Evolutionary conservation across 2,113 vertebrate species (phyloP).

Genomic region (Nycticebus coucang): DNA sequence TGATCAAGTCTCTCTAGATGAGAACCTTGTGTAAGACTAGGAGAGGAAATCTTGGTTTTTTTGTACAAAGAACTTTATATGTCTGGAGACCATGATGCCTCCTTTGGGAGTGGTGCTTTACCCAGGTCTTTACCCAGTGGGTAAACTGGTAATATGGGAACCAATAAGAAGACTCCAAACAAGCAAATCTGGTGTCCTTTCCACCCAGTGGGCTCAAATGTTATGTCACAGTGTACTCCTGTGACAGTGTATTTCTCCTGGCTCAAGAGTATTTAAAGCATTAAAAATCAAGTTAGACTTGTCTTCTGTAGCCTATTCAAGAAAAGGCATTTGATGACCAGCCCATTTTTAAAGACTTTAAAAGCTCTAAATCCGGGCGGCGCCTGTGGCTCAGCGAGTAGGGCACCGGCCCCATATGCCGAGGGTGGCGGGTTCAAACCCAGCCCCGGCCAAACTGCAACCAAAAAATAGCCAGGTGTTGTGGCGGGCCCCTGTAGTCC

Average conservation of each 20-base stretch:
- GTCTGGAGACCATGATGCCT: background rate
- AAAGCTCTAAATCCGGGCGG: too few species aligned
- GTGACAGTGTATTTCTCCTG: conserved; percentile 87
- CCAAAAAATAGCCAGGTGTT: too few species aligned
- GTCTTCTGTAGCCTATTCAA: conserved; percentile 83
- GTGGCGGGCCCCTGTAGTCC: too few species aligned
- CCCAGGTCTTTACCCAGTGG: conserved; percentile 70
- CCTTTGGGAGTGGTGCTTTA: conserved; percentile 86
- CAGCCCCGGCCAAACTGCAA: too few species aligned
- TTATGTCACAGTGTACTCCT: conserved; percentile 83
- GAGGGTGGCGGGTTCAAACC: too few species aligned
- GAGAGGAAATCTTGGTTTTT: background rate
- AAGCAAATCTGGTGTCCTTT: conserved; percentile 91
- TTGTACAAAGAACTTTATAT: background rate
- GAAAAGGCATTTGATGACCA: conserved; percentile 68
- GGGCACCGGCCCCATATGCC: too few species aligned
- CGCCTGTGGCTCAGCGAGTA: too few species aligned
- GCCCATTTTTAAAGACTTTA: conserved; percentile 66
- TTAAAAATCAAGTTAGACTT: conserved; percentile 87
- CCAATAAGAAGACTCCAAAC: conserved; percentile 93
- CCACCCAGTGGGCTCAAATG: conserved; percentile 92
- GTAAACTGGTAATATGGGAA: conserved; percentile 88
- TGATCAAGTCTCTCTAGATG: background rate
- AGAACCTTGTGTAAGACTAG: background rate
- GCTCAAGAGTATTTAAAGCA: conserved; percentile 88